Percentiles rank a stretch among this genome's conserved stretches.
phyloP scores from a whole-genome alignment of 30 jellyfish, hydroid and myxozoan genomes.

The Morbakka virulenta region DNA sequence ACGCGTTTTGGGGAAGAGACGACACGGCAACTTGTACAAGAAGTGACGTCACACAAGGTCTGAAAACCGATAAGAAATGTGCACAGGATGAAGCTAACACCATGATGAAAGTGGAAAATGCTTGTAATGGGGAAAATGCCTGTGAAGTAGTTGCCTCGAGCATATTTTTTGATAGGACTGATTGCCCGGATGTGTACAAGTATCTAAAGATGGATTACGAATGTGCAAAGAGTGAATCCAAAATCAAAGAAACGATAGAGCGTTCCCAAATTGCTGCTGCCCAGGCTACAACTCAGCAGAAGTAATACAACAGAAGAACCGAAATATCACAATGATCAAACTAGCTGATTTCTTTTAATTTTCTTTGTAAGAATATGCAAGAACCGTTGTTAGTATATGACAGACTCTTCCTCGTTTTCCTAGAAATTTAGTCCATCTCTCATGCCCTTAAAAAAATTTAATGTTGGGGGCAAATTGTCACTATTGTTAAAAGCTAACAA shows the following conservation, averaged over 20 bases:
- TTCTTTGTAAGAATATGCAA: neutral
- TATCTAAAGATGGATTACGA: constrained; percentile 86
- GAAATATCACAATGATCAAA: neutral
- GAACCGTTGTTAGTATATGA: no score
- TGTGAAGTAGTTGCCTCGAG: constrained; percentile 99
- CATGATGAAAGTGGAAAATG: constrained; percentile 89
- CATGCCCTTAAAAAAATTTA: no score
- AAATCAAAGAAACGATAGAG: constrained; percentile 68
- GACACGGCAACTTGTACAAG: constrained; percentile 69
- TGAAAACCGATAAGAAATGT: constrained; percentile 70
- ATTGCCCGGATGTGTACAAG: constrained; percentile 91
- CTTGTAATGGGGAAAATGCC: constrained; percentile 94
- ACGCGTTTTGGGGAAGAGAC: constrained; percentile 97
- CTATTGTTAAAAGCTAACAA: no score
- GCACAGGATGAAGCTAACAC: constrained; percentile 95
- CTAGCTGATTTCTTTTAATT: neutral
- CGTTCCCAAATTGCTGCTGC: neutral
- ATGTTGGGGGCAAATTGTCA: no score
- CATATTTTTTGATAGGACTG: constrained; percentile 93
- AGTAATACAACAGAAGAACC: neutral
- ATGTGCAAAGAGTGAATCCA: constrained; percentile 92
- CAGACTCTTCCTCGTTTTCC: no score
- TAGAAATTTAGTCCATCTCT: no score
- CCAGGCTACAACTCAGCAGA: no score
- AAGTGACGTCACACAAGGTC: constrained; percentile 79